Base-by-base conservation (phyloP, 1,140 invertebrate species). In the Leptinotarsa texana region DNA sequence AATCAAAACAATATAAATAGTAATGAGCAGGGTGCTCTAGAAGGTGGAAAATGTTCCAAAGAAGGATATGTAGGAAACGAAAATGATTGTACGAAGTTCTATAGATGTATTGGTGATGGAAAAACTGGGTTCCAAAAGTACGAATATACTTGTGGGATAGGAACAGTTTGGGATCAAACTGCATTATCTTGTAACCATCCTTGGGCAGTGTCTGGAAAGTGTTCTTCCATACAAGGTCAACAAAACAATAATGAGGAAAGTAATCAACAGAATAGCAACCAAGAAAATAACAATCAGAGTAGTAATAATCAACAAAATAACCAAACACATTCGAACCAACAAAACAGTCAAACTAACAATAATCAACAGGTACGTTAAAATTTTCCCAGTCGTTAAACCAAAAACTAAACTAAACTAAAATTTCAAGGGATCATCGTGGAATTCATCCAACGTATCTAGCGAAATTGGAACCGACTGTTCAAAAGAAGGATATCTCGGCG, bases 81-180 rank as follows among this genome's bases (percentile, higher is more conserved):
- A 51, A 84, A 87, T 75, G 89, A 95, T 81, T 95, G 94, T 81
- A 89, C 86, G 75, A 93, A 92, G 83, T 95, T 94, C 83, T 93
- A 93, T 81, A 89, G 93, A 84, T 95, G 93, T 85, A 91, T 94
- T 21, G 87, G 87, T 72, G 88, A 80, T 74, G 75, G 74, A 42
- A 75, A 70, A 51, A 77, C 75, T 71, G 86, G 86, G 3, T 92
- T 88, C 76, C 88, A 85, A 69, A 89, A 87, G 82, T 91, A 91
- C 79, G 89, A 92, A 79, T 94, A 92, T 84, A 87, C 86, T 13
- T 94, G 93, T 82, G 90, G 89, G 21, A 86, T 87, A 63, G 90
- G 91, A 75, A 94, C 93, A 11, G 89, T 93, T 74, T 94, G 92
- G 91, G 92, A 94, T 85, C 87, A 89, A 69, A 83, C 88, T 5